Evolutionary conservation across 2,888 invertebrate species (phyloP).

Genomic region (Autographa gamma): DNA sequence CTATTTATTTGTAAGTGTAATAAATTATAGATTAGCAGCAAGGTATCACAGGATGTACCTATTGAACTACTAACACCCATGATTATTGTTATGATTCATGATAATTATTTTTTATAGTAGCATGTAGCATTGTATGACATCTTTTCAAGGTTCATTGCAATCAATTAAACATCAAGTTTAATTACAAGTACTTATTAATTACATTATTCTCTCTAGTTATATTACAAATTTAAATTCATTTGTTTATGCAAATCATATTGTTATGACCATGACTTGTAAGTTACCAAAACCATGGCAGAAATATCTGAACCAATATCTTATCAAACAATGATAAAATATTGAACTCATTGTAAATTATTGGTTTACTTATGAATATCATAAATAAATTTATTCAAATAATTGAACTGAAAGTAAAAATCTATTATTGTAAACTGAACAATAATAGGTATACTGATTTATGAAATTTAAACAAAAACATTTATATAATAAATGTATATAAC

Average conservation of each 20-base stretch:
- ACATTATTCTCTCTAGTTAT: neutral
- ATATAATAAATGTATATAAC: neutral
- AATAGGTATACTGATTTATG: neutral
- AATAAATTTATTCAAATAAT: neutral
- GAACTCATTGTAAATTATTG: neutral
- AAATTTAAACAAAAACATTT: neutral
- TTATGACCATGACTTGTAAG: constrained; percentile 12
- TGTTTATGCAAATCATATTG: constrained; percentile 20
- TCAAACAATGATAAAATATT: constrained; percentile 8
- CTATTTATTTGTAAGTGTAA: neutral
- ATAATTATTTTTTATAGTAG: constrained; percentile 2
- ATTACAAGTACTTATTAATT: neutral
- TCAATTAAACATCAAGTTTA: neutral
- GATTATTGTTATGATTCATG: constrained; percentile 20
- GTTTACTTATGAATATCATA: neutral
- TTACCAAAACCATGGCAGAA: constrained; percentile 14
- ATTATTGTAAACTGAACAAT: neutral
- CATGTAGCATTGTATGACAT: constrained; percentile 5
- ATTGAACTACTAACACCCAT: neutral
- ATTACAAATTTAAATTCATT: neutral
- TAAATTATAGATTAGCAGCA: neutral
- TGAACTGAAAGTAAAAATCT: neutral
- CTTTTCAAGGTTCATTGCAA: constrained; percentile 15
- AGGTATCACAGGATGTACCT: neutral
- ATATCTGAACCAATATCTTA: constrained; percentile 17